These are phyloP conservation scores for Enteromius paludinosus DNA, from an alignment of 2,797 vertebrate genomes.

Conservation along the genomic window DNA sequence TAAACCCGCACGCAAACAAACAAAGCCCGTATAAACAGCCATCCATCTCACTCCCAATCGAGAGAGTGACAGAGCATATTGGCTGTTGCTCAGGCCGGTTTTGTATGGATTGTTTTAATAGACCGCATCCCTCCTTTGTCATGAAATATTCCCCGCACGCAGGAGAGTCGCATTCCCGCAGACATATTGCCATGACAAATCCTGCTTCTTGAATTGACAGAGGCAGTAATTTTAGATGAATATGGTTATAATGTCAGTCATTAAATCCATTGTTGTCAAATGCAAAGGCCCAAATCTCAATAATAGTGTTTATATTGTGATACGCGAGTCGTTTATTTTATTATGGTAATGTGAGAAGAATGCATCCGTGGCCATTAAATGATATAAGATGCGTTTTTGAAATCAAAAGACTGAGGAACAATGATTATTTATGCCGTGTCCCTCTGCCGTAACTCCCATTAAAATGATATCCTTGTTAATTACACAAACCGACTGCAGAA, in stretches of 20 bases:
- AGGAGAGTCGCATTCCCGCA: conserved; percentile 19
- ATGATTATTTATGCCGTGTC: conserved; percentile 48
- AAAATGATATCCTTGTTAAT: conserved; percentile 52
- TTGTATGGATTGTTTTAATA: conserved; percentile 48
- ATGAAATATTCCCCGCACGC: conserved; percentile 44
- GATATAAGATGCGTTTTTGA: conserved; percentile 49
- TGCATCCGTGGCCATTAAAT: conserved; percentile 45
- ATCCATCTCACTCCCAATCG: conserved; percentile 33
- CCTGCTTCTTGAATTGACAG: conserved; percentile 36
- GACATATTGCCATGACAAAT: conserved; percentile 41
- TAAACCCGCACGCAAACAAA: not conserved
- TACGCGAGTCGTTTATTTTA: conserved; percentile 40
- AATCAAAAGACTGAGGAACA: conserved; percentile 31
- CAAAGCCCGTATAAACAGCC: conserved; percentile 28
- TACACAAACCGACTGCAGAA: conserved; percentile 50
- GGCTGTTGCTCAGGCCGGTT: conserved; percentile 43
- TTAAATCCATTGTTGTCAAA: conserved; percentile 50
- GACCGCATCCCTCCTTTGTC: conserved; percentile 39
- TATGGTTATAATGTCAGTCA: conserved; percentile 49
- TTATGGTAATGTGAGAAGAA: conserved; percentile 38
- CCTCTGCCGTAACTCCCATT: conserved; percentile 27
- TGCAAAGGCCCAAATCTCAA: conserved; percentile 41
- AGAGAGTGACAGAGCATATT: conserved; percentile 19
- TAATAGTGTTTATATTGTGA: conserved; percentile 50
- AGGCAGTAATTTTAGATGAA: conserved; percentile 53